Evolutionary conservation across 2,113 vertebrate genomes (phyloP), one percentile per base, ranked within the genome.

Genomic region (Oncorhynchus kisutch): DNA sequence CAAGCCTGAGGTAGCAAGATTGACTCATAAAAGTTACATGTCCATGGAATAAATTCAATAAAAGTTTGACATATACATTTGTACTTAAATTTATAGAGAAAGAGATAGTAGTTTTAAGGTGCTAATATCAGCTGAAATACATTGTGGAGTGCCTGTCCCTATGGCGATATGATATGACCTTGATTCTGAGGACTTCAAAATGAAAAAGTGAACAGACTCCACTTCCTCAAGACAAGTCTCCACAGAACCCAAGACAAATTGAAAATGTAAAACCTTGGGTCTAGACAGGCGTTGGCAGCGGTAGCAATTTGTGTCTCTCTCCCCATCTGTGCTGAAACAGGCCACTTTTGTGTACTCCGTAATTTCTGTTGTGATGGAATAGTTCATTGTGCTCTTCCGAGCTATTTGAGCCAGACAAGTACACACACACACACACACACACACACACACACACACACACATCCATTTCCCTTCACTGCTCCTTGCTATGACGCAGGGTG

Each of bases 341-440:
- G 59, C 72, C 62, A 75, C 65, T 68, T 85, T 78, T 77, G 71
- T 81, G 81, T 84, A 29, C 67, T 80, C 69, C 72, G 64, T 82
- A 75, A 86, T 85, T 87, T 87, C 39, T 85, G 71, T 34, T 67
- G 48, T 72, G 81, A 82, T 78, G 34, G 60, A 73, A 70, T 84
- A 78, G 39, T 78, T 86, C 51, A 59, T 66, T 71, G 67, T 84
- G 66, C 45, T 45, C 39, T 45, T 45, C 9, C 39, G 2, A 45
- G 9, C 39, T 45, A 45, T 45, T 45, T 45, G 9, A 45, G 39
- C 39, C 39, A 45, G 39, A 45, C 39, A 45, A 45, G 39, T 11
- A 8, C 39, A 45, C 39, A 45, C 49, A 49, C 66, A 2, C 8
- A 11, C 39, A 74, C 49, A 22, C 24, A 45, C 66, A 80, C 75